Base-by-base conservation (phyloP, 2,113 vertebrate genomes). In the Cryptomyrus ogoouensis region DNA sequence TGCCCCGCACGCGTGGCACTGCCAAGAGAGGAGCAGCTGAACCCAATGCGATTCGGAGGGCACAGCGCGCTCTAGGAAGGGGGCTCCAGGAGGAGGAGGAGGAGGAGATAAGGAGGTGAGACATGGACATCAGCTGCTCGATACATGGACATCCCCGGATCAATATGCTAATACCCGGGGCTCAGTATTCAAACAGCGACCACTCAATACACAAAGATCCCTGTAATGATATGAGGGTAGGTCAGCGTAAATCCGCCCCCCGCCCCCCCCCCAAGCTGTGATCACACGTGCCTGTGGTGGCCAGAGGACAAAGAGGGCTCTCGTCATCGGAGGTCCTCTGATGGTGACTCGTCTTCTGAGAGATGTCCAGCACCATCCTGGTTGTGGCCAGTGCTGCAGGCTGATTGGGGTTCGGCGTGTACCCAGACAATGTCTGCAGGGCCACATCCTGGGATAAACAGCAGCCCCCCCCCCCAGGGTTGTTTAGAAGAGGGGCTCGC, bases 21-120 rank as follows among this genome's bases (percentile, higher is more conserved):
- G 74, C 74, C 74, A 80, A 80, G 74, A 80, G 31, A 80, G 74
- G 74, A 80, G 74, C 74, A 80, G 74, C 35, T 80, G 74, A 80
- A 80, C 35, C 74, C 35, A 17, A 80, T 2, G 35, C 17, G 74
- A 42, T 19, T 17, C 15, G 13, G 74, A 80, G 74, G 74, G 35
- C 35, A 42, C 35, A 42, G 35, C 5, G 35, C 74, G 31, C 35
- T 42, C 17, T 1, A 77, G 70, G 70, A 39, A 39, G 70, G 35
- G 70, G 31, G 31, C 10, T 74, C 31, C 24, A 3, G 58, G 58
- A 27, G 24, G n/a, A 66, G 58, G 58, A 58, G 19, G 24, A 27
- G 62, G 62, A 31, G 62, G 62, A 31, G 62, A 31, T 70, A 70
- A 70, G 35, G 31, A 42, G 27, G 74, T 77, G 35, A 17, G 74